Evolutionary conservation across 2,797 vertebrate genomes (phyloP).

Genomic region (Pteronotus mesoamericanus): DNA sequence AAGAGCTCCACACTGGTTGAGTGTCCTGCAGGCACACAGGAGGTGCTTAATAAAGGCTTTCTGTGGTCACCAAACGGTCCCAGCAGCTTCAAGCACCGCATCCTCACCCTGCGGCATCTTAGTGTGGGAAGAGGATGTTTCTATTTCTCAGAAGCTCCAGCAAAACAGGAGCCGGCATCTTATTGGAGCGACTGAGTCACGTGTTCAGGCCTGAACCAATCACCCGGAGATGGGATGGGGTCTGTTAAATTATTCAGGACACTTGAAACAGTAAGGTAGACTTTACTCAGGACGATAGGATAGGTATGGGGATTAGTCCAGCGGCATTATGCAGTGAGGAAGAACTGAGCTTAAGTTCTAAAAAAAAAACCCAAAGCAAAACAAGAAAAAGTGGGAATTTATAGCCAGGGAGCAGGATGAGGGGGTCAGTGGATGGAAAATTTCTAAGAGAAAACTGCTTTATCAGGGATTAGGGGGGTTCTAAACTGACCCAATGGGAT

Average conservation of each 20-base stretch:
- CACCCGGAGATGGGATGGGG: background rate
- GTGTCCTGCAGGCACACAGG: background rate
- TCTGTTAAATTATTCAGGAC: background rate
- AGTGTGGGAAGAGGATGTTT: background rate
- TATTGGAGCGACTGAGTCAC: too few species aligned
- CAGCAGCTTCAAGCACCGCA: background rate
- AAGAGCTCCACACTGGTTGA: background rate
- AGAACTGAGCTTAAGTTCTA: background rate
- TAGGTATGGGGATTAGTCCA: rapidly evolving
- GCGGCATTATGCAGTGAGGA: too few species aligned
- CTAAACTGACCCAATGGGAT: background rate
- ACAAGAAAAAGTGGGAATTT: background rate
- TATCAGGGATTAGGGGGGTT: background rate
- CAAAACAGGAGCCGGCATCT: background rate
- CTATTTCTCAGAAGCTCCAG: background rate
- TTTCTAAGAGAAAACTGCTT: background rate
- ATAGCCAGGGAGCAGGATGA: background rate
- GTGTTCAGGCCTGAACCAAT: background rate
- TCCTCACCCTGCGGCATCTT: rapidly evolving
- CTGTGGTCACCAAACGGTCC: background rate
- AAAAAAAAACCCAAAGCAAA: background rate
- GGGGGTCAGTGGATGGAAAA: background rate
- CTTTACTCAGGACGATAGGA: background rate
- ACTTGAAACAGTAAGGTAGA: background rate
- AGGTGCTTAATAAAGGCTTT: background rate